phyloP scores from a whole-genome alignment of 2,888 invertebrate genomes.

The Arge pagana region DNA sequence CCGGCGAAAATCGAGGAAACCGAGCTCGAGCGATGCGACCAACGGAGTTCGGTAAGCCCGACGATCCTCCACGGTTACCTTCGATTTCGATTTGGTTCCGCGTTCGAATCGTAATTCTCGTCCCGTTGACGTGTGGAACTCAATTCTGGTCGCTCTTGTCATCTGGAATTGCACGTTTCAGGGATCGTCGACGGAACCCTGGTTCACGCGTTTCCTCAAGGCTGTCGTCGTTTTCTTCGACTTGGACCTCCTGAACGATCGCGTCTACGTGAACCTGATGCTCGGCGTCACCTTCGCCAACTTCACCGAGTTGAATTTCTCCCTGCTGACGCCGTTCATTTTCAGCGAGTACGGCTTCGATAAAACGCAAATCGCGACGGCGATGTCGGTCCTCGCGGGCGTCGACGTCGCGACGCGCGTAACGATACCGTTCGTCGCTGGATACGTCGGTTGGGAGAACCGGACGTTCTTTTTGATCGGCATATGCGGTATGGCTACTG shows the following conservation, averaged over 20 bases:
- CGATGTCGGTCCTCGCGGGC: conserved; percentile 72
- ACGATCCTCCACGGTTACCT: background rate
- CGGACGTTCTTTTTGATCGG: conserved; percentile 73
- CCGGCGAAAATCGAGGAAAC: background rate
- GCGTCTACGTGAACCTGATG: conserved; percentile 72
- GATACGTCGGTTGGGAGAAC: conserved; percentile 72
- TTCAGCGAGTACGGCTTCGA: conserved; percentile 69
- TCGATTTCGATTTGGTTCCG: background rate
- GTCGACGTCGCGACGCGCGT: conserved; percentile 70
- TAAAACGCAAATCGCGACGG: conserved; percentile 67
- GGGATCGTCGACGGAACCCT: conserved; percentile 4
- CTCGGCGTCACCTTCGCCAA: conserved; percentile 73
- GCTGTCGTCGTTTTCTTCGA: conserved; percentile 72
- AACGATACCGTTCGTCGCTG: conserved; percentile 70
- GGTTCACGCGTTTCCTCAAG: conserved; percentile 55
- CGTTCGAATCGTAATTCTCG: background rate
- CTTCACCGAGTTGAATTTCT: conserved; percentile 75
- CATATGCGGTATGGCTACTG: conserved; percentile 68
- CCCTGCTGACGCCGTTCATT: conserved; percentile 74
- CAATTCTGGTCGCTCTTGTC: no score
- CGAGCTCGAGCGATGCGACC: background rate
- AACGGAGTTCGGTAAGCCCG: background rate
- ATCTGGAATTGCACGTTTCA: no score
- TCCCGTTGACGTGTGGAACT: no score
- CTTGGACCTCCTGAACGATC: conserved; percentile 70